phyloP scores from a whole-genome alignment of 64 coral and sea anemone genomes.

The Cladopsammia gracilis region DNA sequence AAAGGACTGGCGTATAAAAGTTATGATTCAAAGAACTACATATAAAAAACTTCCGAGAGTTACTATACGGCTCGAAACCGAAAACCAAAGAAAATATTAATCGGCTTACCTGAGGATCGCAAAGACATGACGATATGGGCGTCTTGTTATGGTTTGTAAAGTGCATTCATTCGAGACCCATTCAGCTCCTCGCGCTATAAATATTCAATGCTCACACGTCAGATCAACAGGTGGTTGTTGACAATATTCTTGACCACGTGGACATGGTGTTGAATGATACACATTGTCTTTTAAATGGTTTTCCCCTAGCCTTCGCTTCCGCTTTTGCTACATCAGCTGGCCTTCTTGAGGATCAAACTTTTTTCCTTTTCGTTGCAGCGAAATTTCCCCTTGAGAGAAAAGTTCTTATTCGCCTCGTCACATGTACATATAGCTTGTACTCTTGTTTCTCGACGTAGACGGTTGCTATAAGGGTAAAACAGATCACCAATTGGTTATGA shows the following conservation, averaged over 20 bases:
- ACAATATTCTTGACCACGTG: constrained; percentile 64
- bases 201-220: constrained; percentile 65
- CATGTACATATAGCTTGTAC: no score
- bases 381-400: neutral
- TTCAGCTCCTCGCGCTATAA: constrained; percentile 16
- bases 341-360: neutral
- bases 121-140: constrained; percentile 7
- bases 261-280: constrained; percentile 22
- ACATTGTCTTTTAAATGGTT: constrained; percentile 36
- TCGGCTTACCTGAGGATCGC: constrained; percentile 59
- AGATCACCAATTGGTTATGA: no score
- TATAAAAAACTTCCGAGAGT: neutral
- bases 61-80: neutral
- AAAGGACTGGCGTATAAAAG: neutral
- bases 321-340: neutral
- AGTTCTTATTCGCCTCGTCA: neutral
- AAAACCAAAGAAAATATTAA: neutral
- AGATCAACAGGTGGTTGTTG: constrained; percentile 82
- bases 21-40: neutral
- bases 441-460: no score
- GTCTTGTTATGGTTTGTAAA: constrained; percentile 71
- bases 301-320: neutral
- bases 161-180: constrained; percentile 58
- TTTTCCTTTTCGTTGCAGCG: neutral
- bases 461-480: no score